Conservation (phyloP, 2,888 invertebrate species). For the Phoronis australis region DNA sequence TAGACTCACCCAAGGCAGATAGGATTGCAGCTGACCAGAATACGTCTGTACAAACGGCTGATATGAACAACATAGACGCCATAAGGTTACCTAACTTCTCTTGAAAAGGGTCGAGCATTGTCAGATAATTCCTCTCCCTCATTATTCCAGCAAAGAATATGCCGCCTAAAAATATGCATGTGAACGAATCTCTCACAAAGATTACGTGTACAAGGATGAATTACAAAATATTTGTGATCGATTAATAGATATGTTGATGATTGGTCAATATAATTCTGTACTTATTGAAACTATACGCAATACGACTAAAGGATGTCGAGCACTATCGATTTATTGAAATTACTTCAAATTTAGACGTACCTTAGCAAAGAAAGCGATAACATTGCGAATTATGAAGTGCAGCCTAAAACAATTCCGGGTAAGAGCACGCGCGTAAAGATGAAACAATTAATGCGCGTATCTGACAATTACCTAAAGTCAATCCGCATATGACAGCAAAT, state of each 20-base stretch:
- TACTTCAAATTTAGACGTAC: too few relatives aligned
- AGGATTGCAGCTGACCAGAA: conserved; percentile 47
- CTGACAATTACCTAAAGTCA: conserved; percentile 32
- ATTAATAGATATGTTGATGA: too few relatives aligned
- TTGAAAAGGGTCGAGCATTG: conserved; percentile 44
- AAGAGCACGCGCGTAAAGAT: too few relatives aligned
- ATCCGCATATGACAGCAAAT: conserved; percentile 40
- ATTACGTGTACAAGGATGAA: not conserved
- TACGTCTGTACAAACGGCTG: conserved; percentile 38
- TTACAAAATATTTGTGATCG: not conserved
- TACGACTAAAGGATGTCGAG: too few relatives aligned
- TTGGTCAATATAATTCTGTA: too few relatives aligned
- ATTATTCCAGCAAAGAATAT: conserved; percentile 36
- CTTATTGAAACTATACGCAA: too few relatives aligned
- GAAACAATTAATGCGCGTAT: too few relatives aligned
- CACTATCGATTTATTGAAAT: too few relatives aligned
- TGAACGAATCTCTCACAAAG: not conserved
- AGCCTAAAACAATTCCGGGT: too few relatives aligned
- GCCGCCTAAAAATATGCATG: conserved; percentile 31
- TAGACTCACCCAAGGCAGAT: conserved; percentile 37
- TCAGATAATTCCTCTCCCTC: conserved; percentile 36
- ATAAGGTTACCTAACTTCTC: conserved; percentile 28
- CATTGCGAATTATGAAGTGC: too few relatives aligned
- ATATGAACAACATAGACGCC: conserved; percentile 30
- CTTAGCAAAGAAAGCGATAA: too few relatives aligned